These are phyloP conservation scores for Papilio polyxenes DNA, from an alignment of 1,140 invertebrate species.

Conservation along the genomic window DNA sequence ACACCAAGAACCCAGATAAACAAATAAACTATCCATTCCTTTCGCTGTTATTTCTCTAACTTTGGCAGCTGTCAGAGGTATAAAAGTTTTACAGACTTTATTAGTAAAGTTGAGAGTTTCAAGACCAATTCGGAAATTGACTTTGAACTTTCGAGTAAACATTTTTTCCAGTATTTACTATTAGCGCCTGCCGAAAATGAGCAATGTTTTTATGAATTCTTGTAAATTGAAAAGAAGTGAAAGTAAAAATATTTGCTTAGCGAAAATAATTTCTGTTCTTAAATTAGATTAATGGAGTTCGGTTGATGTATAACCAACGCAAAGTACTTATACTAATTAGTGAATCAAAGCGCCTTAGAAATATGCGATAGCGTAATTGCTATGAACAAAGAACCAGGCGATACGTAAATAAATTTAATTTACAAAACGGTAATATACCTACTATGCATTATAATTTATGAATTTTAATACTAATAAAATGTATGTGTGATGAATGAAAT, in stretches of 20 bases:
- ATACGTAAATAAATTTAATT: background rate
- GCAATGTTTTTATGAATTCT: background rate
- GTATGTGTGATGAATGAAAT: too few species aligned
- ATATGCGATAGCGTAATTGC: background rate
- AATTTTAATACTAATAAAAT: background rate
- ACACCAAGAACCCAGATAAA: background rate
- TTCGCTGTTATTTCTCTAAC: constrained; percentile 10
- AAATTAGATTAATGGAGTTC: background rate
- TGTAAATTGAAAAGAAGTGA: background rate
- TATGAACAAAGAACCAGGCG: background rate
- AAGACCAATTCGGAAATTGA: constrained; percentile 38
- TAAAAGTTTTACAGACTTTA: constrained; percentile 37
- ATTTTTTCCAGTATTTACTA: constrained; percentile 29
- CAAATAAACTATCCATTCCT: constrained; percentile 20
- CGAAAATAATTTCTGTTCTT: background rate
- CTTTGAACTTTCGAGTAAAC: constrained; percentile 18
- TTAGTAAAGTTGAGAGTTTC: constrained; percentile 27
- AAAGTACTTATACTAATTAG: too few species aligned
- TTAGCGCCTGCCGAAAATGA: constrained; percentile 9
- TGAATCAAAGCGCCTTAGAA: background rate
- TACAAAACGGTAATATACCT: background rate
- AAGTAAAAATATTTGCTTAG: background rate
- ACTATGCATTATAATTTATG: background rate
- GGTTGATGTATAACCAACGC: too few species aligned
- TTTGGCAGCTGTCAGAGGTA: constrained; percentile 30